Percentiles rank a stretch among this genome's conserved stretches.
Conservation (phyloP, 2,797 vertebrate species). For the Coracias cyanogaster region DNA sequence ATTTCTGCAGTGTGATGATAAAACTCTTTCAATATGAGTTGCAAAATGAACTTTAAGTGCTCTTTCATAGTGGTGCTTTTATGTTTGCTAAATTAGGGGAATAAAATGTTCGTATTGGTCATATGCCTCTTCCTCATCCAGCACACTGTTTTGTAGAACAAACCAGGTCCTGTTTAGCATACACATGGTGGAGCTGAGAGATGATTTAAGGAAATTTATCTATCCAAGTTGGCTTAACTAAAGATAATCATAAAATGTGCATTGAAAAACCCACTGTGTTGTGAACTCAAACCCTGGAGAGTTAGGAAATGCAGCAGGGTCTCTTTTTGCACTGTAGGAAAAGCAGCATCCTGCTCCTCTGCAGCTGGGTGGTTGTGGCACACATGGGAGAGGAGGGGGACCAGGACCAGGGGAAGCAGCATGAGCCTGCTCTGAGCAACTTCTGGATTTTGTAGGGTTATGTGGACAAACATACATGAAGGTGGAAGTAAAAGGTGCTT, state of each 20-base stretch:
- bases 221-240: background rate
- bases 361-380: background rate
- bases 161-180: slow-evolving; percentile 25
- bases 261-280: background rate
- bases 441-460: background rate
- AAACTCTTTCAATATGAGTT: slow-evolving; percentile 38
- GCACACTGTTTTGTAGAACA: slow-evolving; percentile 37
- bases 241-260: background rate
- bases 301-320: background rate
- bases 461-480: accelerated
- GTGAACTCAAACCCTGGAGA: background rate
- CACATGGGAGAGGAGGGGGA: accelerated
- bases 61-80: slow-evolving; percentile 31
- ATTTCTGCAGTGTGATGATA: slow-evolving; percentile 23
- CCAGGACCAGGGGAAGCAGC: background rate
- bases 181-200: background rate
- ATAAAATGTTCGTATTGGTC: slow-evolving; percentile 26
- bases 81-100: background rate
- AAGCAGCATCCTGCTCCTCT: accelerated
- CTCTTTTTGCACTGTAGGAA: background rate
- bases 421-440: accelerated
- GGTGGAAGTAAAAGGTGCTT: background rate
- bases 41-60: slow-evolving; percentile 23
- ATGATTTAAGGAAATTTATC: background rate
- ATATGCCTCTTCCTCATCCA: background rate